Base-by-base conservation (phyloP, 2,888 invertebrate species). In the Morpho helenor region DNA sequence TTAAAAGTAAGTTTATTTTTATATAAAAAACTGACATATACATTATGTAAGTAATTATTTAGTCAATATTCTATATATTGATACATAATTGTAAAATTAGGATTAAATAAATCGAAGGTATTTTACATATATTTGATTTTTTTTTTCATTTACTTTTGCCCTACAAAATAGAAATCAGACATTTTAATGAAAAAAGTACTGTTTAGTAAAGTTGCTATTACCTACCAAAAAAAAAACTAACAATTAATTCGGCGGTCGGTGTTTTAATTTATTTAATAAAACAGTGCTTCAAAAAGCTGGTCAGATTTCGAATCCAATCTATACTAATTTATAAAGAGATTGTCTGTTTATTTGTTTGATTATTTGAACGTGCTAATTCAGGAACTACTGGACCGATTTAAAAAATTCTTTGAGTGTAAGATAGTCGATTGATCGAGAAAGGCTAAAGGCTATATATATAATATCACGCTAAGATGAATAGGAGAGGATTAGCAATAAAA, bases 61-160 rank as follows among this genome's bases (percentile, higher is more conserved):
- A 80, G 79, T 83, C 80, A 81, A 75, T 76, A 77, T 71, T 72
- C 56, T 67, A 74, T 79, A 66, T 83, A 80, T 82, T 76, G 75
- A 78, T 77, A 70, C 74, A 66, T 74, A 71, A 73, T 74, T 75
- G 67, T 74, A 63, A 77, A 79, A 83, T 83, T 83, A 80, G 77
- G 72, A 71, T 72, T 63, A 71, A 82, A 77, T 77, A 82, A 84
- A 78, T 86, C 80, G 76, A 75, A 84, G 72, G 70, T 81, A 79
- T 73, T 82, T 80, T 81, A 79, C 72, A 75, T 74, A 73, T 70
- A 67, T 61, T 49, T 44, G 22, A 57, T 46, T 52, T 50, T 67
- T 68, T 66, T 64, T 61, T 70, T 60, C 16, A 42, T 42, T 42
- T 42, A 42, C 7, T 42, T 8, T 42, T 2, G 42, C 7, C 7